Conservation (phyloP, 2,888 invertebrate genomes). For the Euphydryas editha region DNA sequence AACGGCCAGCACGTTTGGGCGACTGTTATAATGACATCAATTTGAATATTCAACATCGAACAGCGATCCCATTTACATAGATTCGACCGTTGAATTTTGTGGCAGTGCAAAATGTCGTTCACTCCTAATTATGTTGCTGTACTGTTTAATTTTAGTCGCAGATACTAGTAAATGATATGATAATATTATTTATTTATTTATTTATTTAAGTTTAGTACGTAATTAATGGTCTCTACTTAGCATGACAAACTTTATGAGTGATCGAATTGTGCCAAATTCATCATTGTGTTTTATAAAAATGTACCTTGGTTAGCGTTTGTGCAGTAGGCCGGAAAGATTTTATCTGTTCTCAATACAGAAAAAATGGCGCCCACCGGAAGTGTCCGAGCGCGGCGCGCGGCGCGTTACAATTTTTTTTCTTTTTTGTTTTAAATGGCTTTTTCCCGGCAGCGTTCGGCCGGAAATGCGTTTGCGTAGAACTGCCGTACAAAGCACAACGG, state of each 20-base stretch:
- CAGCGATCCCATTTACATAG: slow-evolving; percentile 81
- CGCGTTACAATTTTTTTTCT: slow-evolving; percentile 80
- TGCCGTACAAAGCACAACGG: slow-evolving; percentile 68
- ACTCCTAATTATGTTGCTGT: slow-evolving; percentile 66
- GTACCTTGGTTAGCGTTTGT: slow-evolving; percentile 69
- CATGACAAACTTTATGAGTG: slow-evolving; percentile 38
- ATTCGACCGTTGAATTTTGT: slow-evolving; percentile 82
- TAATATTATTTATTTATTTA: neutral
- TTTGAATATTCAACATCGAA: slow-evolving; percentile 84
- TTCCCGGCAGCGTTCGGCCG: slow-evolving; percentile 82
- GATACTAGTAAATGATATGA: slow-evolving; percentile 25
- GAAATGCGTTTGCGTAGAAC: slow-evolving; percentile 83
- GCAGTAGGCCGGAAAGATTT: slow-evolving; percentile 84
- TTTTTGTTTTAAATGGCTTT: slow-evolving; percentile 84
- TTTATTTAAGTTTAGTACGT: neutral
- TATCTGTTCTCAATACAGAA: slow-evolving; percentile 84
- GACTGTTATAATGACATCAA: slow-evolving; percentile 84
- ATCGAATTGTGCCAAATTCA: slow-evolving; percentile 68
- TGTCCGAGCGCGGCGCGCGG: slow-evolving; percentile 81
- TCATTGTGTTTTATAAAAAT: slow-evolving; percentile 71
- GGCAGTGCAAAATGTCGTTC: slow-evolving; percentile 73
- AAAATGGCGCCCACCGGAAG: slow-evolving; percentile 84
- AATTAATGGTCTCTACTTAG: neutral
- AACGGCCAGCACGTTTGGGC: slow-evolving; percentile 72
- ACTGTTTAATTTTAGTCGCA: slow-evolving; percentile 38